Conservation (phyloP, 2,888 invertebrate genomes). For the Drosophila crucigera region DNA sequence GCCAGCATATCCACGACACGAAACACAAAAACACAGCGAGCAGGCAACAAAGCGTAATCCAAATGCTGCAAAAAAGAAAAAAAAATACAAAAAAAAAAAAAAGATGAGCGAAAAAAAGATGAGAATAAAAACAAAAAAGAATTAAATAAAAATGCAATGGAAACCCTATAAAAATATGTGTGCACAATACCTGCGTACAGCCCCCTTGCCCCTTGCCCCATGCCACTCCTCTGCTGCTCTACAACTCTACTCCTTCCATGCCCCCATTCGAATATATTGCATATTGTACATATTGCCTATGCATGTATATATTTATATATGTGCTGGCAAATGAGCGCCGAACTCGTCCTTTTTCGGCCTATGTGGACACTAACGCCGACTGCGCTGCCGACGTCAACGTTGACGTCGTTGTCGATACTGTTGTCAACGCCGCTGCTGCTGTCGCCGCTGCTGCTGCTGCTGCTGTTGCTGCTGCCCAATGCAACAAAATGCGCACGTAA, state of each 20-base stretch:
- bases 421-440: conserved; percentile 3
- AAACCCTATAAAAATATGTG: conserved; percentile 81
- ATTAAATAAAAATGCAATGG: conserved; percentile 67
- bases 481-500: conserved; percentile 26
- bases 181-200: conserved; percentile 50
- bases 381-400: conserved; percentile 27
- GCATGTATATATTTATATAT: conserved; percentile 23
- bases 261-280: conserved; percentile 7
- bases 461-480: conserved; percentile 17
- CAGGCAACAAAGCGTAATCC: conserved; percentile 77
- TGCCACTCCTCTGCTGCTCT: not conserved
- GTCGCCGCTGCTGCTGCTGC: not conserved
- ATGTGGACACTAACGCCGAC: conserved; percentile 57
- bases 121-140: conserved; percentile 37
- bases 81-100: conserved; percentile 22
- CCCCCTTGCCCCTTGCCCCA: not conserved
- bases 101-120: conserved; percentile 32
- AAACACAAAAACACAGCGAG: conserved; percentile 31
- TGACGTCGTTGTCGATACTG: conserved; percentile 27
- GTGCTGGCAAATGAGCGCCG: conserved; percentile 73
- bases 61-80: conserved; percentile 63
- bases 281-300: conserved; percentile 22
- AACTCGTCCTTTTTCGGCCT: conserved; percentile 80
- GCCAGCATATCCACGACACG: conserved; percentile 24
- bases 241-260: not conserved